Evolutionary conservation across 2,113 vertebrate species (phyloP).

Genomic region (Grammatotria lemairii): DNA sequence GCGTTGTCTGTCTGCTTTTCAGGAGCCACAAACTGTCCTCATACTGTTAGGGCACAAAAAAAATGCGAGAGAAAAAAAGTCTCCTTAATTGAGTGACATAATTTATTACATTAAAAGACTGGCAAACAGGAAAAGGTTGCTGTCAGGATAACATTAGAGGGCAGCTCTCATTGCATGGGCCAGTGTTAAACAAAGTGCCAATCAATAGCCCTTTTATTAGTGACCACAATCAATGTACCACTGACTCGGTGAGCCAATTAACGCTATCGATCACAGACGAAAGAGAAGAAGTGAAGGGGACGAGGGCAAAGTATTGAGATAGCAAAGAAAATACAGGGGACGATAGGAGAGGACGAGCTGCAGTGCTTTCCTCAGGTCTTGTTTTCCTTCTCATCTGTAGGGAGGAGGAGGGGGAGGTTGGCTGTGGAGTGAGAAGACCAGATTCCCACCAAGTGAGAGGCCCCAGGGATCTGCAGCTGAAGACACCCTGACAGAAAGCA

Average conservation of each 20-base stretch:
- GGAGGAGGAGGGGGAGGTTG: not conserved
- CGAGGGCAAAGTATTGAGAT: slow-evolving; percentile 45
- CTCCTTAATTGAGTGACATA: slow-evolving; percentile 62
- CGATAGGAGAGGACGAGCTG: slow-evolving; percentile 43
- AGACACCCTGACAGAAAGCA: slow-evolving; percentile 86
- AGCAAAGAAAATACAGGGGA: slow-evolving; percentile 35
- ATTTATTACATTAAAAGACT: slow-evolving; percentile 74
- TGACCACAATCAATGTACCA: slow-evolving; percentile 79
- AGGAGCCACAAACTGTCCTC: not conserved
- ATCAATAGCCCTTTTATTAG: slow-evolving; percentile 87
- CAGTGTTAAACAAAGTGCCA: slow-evolving; percentile 77
- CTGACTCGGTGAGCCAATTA: slow-evolving; percentile 83
- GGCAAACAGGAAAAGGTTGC: slow-evolving; percentile 78
- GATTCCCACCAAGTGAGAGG: slow-evolving; percentile 82
- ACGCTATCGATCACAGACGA: slow-evolving; percentile 73
- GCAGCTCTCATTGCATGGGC: slow-evolving; percentile 66
- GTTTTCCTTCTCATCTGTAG: slow-evolving; percentile 44
- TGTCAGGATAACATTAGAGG: slow-evolving; percentile 77
- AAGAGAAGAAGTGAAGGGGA: slow-evolving; percentile 14
- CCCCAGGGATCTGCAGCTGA: slow-evolving; percentile 71
- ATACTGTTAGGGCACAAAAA: not conserved
- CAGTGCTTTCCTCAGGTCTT: slow-evolving; percentile 70
- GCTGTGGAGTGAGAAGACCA: slow-evolving; percentile 69
- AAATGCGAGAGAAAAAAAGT: slow-evolving; percentile 28
- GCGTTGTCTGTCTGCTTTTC: not conserved